Evolutionary conservation across 2,888 invertebrate species (phyloP).

Genomic region (Drosophila antonietae): DNA sequence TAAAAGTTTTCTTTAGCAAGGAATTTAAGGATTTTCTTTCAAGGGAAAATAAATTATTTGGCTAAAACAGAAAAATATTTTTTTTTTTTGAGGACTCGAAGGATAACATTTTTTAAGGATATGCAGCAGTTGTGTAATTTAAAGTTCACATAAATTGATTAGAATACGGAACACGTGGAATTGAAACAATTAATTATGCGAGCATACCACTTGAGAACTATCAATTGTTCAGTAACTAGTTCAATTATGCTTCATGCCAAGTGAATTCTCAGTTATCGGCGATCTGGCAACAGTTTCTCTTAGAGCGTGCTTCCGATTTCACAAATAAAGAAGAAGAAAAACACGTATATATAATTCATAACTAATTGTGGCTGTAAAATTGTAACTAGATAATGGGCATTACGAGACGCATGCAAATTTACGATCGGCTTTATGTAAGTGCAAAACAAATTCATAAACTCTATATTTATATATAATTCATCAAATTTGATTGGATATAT

Average conservation of each 20-base stretch:
- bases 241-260: too few species aligned
- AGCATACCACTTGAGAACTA: neutral
- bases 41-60: too few species aligned
- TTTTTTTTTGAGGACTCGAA: neutral
- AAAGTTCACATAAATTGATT: too few species aligned
- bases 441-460: neutral
- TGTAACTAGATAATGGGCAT: too few species aligned
- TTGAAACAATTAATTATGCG: neutral
- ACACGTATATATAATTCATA: neutral
- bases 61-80: too few species aligned
- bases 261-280: too few species aligned
- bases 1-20: too few species aligned
- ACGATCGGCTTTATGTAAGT: neutral
- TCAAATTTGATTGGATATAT: neutral
- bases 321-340: too few species aligned
- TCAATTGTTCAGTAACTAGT: neutral
- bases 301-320: too few species aligned
- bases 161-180: neutral
- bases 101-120: neutral
- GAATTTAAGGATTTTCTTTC: too few species aligned
- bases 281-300: too few species aligned
- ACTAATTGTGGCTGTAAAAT: neutral
- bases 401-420: neutral
- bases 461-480: neutral
- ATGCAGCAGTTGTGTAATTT: neutral